Base-by-base conservation (phyloP, 2,888 invertebrate species). In the Cerastis rubricosa region DNA sequence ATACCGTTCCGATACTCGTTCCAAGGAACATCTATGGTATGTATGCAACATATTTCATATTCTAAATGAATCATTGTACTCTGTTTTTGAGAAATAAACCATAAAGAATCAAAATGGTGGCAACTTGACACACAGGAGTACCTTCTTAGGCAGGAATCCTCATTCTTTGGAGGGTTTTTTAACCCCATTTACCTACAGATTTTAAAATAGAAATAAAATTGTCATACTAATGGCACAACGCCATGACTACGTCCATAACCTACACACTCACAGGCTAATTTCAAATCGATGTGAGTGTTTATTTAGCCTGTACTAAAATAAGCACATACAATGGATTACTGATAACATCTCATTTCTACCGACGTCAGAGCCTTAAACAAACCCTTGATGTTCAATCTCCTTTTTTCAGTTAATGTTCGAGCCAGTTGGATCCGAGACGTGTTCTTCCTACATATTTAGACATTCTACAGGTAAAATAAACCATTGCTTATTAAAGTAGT, bases 361-460 rank as follows among this genome's bases (percentile, higher is more conserved):
- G 67, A 83, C 76, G 73, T 78, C 85, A 81, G 25, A 75, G 12
- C 65, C 59, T 61, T 43, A 59, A 81, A 71, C 59, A 63, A 51
- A 57, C 74, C 49, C 68, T 59, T 40, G 29, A 29, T 43, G 57
- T 11, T 47, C 19, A 57, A 51, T 29, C 29, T 87, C 85, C 85
- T 85, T 87, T 74, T 95, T 95, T 78, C 94, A 95, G 94, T 95
- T 95, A 92, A 95, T 95, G 95, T 93, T 94, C 88, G 94, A 93
- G 85, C 89, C 92, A 86, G 91, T 89, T 86, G 88, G 91, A 71
- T 89, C 91, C 80, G 92, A 90, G 86, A 89, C 93, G 85, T 88
- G 89, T 85, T 68, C 89, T 67, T 73, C 90, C 75, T 83, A 85
- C 71, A 88, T 89, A 87, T 85, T 87, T 86, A 85, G 89, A 79